phyloP scores from a whole-genome alignment of 37 sponge, comb jelly and placozoan genomes.

The Ianthella basta region DNA sequence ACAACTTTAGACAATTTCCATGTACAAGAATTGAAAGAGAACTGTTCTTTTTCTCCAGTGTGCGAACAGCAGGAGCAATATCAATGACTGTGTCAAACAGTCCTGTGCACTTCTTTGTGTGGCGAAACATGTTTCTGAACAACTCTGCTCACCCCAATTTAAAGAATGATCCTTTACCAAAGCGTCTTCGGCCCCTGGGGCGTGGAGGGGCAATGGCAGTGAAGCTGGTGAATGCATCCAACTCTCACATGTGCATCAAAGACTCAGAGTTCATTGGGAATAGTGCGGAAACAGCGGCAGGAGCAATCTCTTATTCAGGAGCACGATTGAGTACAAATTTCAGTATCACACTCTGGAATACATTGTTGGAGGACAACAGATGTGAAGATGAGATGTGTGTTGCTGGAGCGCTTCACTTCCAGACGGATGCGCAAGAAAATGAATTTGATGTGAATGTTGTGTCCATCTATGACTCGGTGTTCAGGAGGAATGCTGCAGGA shows the following conservation, averaged over 20 bases:
- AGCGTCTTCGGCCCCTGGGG: background rate
- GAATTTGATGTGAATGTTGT: too few species aligned
- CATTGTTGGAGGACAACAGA: background rate
- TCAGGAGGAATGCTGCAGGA: background rate
- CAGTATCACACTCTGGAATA: background rate
- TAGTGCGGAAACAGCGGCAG: background rate
- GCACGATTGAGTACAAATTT: background rate
- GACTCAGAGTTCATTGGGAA: background rate
- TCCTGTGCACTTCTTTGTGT: background rate
- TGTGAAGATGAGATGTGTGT: background rate
- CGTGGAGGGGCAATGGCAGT: slow-evolving; percentile 3
- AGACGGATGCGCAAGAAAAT: background rate
- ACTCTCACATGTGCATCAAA: background rate
- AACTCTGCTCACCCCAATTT: slow-evolving; percentile 2
- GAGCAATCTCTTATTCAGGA: background rate
- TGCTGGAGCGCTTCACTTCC: background rate
- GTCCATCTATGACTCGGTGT: background rate
- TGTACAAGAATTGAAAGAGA: background rate
- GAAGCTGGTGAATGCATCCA: background rate
- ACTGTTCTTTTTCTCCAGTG: slow-evolving; percentile 1
- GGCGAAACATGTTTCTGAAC: background rate
- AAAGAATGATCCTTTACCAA: background rate
- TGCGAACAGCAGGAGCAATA: slow-evolving; percentile 2
- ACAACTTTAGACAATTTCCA: background rate
- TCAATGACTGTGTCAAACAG: too few species aligned